Conservation (phyloP, 2,113 vertebrate species). For the Pygoscelis adeliae region DNA sequence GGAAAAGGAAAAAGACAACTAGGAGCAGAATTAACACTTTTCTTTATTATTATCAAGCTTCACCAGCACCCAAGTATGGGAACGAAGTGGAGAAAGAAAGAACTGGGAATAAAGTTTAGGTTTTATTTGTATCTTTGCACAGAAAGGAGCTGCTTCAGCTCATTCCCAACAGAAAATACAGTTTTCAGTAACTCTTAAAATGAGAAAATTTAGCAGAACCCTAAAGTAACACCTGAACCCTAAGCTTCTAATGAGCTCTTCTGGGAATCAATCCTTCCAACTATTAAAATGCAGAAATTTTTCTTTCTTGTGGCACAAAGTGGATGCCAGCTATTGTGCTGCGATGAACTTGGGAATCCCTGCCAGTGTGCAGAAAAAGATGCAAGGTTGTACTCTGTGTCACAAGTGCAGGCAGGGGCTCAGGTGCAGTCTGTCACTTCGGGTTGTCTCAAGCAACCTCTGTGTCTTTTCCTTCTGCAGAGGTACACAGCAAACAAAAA, state of each 20-base stretch:
- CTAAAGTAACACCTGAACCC: neutral
- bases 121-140: neutral
- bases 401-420: neutral
- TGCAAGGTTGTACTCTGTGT: accelerated
- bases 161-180: neutral
- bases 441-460: neutral
- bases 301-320: neutral
- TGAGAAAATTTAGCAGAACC: neutral
- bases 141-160: neutral
- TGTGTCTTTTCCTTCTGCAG: neutral
- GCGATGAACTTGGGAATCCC: neutral
- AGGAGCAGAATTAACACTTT: neutral
- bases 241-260: neutral
- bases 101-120: neutral
- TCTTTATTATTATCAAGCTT: neutral
- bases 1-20: neutral
- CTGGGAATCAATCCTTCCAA: neutral
- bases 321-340: neutral
- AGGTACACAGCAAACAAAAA: neutral
- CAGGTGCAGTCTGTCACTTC: neutral
- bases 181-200: neutral
- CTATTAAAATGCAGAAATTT: neutral
- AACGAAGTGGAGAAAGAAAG: neutral
- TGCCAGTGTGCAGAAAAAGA: neutral
- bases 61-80: neutral